These are phyloP conservation scores for Drosophila merina DNA, from an alignment of 2,888 invertebrate genomes.

Conservation along the genomic window DNA sequence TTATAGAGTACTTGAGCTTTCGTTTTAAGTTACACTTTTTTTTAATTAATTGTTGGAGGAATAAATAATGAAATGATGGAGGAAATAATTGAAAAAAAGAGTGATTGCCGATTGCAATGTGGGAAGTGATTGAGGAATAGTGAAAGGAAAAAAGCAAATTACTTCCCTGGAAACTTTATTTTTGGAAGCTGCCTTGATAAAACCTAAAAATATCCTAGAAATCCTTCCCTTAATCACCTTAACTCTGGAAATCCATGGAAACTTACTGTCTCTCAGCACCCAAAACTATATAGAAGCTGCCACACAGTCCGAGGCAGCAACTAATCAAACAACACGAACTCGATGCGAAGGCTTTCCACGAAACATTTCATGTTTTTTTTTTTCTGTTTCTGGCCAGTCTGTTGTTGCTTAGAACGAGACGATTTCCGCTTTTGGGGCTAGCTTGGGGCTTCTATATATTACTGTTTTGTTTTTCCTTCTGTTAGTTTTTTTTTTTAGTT, in stretches of 20 bases:
- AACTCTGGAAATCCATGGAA: slow-evolving; percentile 3
- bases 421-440: slow-evolving; percentile 49
- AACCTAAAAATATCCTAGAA: background rate
- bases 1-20: slow-evolving; percentile 38
- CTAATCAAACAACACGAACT: slow-evolving; percentile 31
- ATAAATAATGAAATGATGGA: slow-evolving; percentile 27
- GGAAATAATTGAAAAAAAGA: slow-evolving; percentile 7
- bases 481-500: slow-evolving; percentile 20
- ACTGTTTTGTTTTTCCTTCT: slow-evolving; percentile 7
- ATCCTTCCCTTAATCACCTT: background rate
- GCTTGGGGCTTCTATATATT: slow-evolving; percentile 53
- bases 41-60: slow-evolving; percentile 47
- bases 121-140: slow-evolving; percentile 1
- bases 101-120: background rate
- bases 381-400: slow-evolving; percentile 1
- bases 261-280: slow-evolving; percentile 30
- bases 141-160: background rate
- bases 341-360: slow-evolving; percentile 66
- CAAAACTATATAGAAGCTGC: slow-evolving; percentile 11
- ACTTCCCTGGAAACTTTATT: too few species aligned
- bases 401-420: slow-evolving; percentile 36
- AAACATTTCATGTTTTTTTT: slow-evolving; percentile 45
- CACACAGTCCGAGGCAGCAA: slow-evolving; percentile 13
- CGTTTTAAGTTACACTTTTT: slow-evolving; percentile 39
- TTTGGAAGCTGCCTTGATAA: background rate